Evolutionary conservation across 2,888 invertebrate genomes (phyloP), one percentile per base, ranked within the genome.

Genomic region (Yponomeuta evonymella): DNA sequence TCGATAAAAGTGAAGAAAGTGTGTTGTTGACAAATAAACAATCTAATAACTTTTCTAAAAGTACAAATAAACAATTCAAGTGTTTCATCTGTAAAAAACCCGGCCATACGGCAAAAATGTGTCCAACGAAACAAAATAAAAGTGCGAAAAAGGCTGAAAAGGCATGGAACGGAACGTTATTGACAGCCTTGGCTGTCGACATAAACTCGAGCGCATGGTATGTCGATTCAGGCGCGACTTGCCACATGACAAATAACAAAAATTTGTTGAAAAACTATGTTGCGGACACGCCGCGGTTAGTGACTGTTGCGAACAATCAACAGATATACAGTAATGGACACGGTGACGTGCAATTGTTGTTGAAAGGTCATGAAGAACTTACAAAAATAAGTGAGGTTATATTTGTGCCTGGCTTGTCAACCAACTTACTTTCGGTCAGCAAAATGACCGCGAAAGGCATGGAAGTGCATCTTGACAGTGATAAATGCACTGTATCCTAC

Each of bases 281-380:
- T 72, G 73, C n/a, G 68, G 68, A 48, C 68, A 48, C 48, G 15
- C 70, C 71, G 11, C 65, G 70, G 66, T 68, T 67, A 33, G 70
- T 73, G 15, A 71, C 71, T 63, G 72, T 72, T 9, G 74, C 73
- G 10, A 73, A 74, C 23, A 23, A 23, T 23, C 23, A 23, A 23
- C 23, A 72, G 48, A 69, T 72, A 62, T 48, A 48, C 69, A 74
- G 69, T 72, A 70, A 72, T 23, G 72, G 74, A 72, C 72, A 72
- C 58, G 75, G 73, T 72, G 72, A 75, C 3, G 71, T 73, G 23
- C 67, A 74, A 63, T 58, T 74, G n/a, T 71, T 71, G 67, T 72
- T 75, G 23, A 69, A 71, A 58, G 66, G 65, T 51, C n/a, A 70
- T 11, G 48, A 65, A 33, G 30, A 48, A 66, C 23, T 43, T 66